These are phyloP conservation scores for Lycorma delicatula DNA, from an alignment of 1,140 invertebrate genomes.

Conservation along the genomic window DNA sequence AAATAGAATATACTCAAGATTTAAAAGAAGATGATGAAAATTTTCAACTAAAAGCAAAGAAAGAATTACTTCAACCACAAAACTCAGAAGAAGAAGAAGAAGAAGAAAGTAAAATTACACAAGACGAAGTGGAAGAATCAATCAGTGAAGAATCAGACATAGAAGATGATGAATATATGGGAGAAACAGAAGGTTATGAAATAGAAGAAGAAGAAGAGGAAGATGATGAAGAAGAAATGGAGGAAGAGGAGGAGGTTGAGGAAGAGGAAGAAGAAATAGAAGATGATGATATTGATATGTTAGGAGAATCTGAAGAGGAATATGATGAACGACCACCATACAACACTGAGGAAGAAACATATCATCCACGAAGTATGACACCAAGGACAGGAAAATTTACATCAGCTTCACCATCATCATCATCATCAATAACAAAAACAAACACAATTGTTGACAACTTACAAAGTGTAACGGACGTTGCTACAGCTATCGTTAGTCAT, in stretches of 20 bases:
- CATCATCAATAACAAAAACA: too few species aligned
- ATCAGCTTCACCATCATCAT: too few species aligned
- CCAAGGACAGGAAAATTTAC: neutral
- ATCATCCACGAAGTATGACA: constrained; percentile 25
- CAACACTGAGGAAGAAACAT: constrained; percentile 25
- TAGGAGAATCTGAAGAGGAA: constrained; percentile 16
- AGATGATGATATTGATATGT: constrained; percentile 16
- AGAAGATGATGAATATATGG: constrained; percentile 28
- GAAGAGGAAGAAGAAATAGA: constrained; percentile 14
- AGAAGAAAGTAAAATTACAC: neutral
- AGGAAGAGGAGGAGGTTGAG: constrained; percentile 16
- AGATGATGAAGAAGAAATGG: constrained; percentile 17
- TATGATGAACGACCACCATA: constrained; percentile 12
- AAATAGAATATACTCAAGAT: too few species aligned
- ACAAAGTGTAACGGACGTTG: neutral
- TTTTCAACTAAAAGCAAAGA: too few species aligned
- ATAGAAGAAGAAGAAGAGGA: constrained; percentile 35
- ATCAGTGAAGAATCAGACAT: constrained; percentile 19
- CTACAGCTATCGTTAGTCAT: neutral
- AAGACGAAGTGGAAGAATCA: constrained; percentile 13
- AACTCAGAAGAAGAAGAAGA: too few species aligned
- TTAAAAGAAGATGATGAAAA: too few species aligned
- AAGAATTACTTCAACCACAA: too few species aligned
- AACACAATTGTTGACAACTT: neutral
- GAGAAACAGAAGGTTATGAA: constrained; percentile 38